phyloP scores from a whole-genome alignment of 2,888 invertebrate genomes.

The Hybos culiciformis region DNA sequence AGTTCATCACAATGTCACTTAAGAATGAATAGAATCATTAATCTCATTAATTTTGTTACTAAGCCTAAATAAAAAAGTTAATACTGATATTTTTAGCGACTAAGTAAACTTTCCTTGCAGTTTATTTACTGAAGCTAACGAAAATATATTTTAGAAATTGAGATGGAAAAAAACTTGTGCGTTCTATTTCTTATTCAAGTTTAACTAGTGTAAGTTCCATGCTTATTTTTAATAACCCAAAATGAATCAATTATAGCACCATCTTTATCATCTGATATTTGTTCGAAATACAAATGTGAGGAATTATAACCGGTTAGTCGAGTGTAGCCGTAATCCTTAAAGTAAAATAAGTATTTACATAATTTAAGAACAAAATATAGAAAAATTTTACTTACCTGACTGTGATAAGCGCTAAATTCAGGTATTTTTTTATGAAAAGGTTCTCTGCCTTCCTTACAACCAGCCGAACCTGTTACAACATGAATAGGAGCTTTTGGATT shows the following conservation, averaged over 20 bases:
- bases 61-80: too few species aligned
- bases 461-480: slow-evolving; percentile 78
- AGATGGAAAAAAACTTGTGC: too few species aligned
- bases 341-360: not conserved
- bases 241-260: slow-evolving; percentile 56
- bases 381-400: slow-evolving; percentile 28
- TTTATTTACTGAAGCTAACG: too few species aligned
- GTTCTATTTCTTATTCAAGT: too few species aligned
- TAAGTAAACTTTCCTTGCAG: too few species aligned
- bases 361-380: not conserved
- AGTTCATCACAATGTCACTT: too few species aligned
- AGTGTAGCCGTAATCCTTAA: slow-evolving; percentile 81
- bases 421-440: slow-evolving; percentile 45
- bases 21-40: too few species aligned
- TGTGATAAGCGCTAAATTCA: slow-evolving; percentile 74
- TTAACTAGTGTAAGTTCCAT: slow-evolving; percentile 18
- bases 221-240: slow-evolving; percentile 48
- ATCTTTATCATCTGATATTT: slow-evolving; percentile 60
- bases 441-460: slow-evolving; percentile 77
- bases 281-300: slow-evolving; percentile 81
- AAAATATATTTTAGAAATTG: too few species aligned
- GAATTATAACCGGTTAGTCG: slow-evolving; percentile 63
- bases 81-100: too few species aligned
- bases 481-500: slow-evolving; percentile 78
- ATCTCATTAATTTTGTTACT: too few species aligned